Conservation (phyloP, 2,888 invertebrate species). For the Athripsodes cinereus region DNA sequence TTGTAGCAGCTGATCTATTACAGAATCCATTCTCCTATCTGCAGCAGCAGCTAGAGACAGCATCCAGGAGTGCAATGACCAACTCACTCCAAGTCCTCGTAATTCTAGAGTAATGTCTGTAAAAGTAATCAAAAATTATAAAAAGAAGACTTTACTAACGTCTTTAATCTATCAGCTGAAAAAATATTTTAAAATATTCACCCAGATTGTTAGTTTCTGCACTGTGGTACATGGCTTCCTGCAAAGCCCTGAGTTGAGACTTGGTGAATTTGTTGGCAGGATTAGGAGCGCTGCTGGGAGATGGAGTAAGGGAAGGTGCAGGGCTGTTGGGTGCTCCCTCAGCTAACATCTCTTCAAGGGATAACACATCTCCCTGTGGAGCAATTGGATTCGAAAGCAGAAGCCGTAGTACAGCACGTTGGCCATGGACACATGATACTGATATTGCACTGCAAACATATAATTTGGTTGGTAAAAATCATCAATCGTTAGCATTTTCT, state of each 20-base stretch:
- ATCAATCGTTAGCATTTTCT: background rate
- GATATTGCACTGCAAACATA: conserved; percentile 66
- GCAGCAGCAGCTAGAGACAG: conserved; percentile 82
- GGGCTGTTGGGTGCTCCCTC: conserved; percentile 57
- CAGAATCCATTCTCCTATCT: conserved; percentile 73
- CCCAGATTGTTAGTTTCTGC: conserved; percentile 86
- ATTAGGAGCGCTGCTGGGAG: conserved; percentile 34
- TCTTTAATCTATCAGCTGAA: no score
- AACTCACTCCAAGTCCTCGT: conserved; percentile 77
- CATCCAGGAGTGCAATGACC: conserved; percentile 93
- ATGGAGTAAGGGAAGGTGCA: conserved; percentile 35
- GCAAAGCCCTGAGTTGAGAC: conserved; percentile 75
- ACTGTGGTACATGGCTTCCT: conserved; percentile 92
- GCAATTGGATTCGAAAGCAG: conserved; percentile 66
- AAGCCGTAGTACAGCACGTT: conserved; percentile 71
- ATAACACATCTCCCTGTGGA: conserved; percentile 67
- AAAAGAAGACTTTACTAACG: no score
- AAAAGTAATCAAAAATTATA: no score
- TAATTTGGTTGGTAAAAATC: background rate
- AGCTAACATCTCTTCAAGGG: conserved; percentile 83
- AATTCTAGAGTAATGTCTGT: conserved; percentile 83
- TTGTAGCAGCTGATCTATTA: conserved; percentile 82
- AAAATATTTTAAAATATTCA: conserved; percentile 36
- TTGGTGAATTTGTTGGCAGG: conserved; percentile 59
- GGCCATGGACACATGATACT: conserved; percentile 85